Percentiles rank a stretch among this genome's conserved stretches.
These are phyloP conservation scores for Callimorpha dominula DNA, from an alignment of 2,888 invertebrate genomes.

Conservation along the genomic window DNA sequence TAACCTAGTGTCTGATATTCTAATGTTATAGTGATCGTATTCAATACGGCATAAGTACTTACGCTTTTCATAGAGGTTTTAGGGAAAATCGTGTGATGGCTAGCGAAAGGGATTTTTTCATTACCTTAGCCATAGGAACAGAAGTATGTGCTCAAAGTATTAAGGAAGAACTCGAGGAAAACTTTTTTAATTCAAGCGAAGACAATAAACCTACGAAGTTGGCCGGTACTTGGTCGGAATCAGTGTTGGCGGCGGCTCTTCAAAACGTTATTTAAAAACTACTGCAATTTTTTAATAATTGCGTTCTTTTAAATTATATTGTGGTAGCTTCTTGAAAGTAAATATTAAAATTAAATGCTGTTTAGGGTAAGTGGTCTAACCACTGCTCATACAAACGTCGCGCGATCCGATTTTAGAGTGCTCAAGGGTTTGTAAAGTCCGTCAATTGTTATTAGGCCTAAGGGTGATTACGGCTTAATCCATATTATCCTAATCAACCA, in stretches of 20 bases:
- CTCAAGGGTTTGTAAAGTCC: no score
- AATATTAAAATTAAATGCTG: neutral
- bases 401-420: neutral
- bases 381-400: neutral
- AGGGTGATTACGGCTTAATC: neutral
- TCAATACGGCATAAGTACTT: slow-evolving; percentile 21
- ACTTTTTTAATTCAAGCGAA: slow-evolving; percentile 78
- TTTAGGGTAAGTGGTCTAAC: neutral
- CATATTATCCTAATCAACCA: neutral
- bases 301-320: slow-evolving; percentile 24
- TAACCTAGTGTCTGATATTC: slow-evolving; percentile 40
- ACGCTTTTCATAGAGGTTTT: slow-evolving; percentile 17
- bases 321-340: neutral
- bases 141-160: slow-evolving; percentile 58
- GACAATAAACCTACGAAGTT: slow-evolving; percentile 74
- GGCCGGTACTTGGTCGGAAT: slow-evolving; percentile 53
- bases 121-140: slow-evolving; percentile 40
- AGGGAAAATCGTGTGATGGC: slow-evolving; percentile 21
- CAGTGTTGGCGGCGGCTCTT: slow-evolving; percentile 54
- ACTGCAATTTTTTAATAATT: slow-evolving; percentile 49
- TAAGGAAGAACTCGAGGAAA: slow-evolving; percentile 55
- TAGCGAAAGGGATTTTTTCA: slow-evolving; percentile 36
- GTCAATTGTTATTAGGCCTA: no score
- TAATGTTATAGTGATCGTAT: slow-evolving; percentile 33
- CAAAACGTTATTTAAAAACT: slow-evolving; percentile 58